Evolutionary conservation across 2,888 invertebrate species (phyloP), one percentile per base, ranked within the genome.

Genomic region (Penaeus monodon): DNA sequence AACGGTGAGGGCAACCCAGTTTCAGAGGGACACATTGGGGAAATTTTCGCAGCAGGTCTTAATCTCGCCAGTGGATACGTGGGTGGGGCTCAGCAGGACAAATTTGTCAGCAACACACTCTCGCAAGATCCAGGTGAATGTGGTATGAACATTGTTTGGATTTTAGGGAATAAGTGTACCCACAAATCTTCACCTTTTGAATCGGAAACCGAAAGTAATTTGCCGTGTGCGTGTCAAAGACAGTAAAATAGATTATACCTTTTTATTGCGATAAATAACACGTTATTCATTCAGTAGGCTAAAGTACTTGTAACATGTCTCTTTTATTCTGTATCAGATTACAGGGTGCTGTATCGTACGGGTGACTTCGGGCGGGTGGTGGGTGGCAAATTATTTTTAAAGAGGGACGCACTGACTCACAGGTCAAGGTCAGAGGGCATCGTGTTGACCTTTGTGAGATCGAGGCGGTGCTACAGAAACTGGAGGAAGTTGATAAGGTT

Each of bases 341-440:
- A 74, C 57, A 33, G 49, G 20, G 44, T 78, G 4, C 93, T 97
- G 0, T 97, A 96, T 92, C 95, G 95, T 84, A 97, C 97, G 0
- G 97, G 97, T 0, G 97, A 97, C 92, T 97, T 95, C 91, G 97
- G 96, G 0, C 94, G 94, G 24, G 93, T 96, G 0, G 95, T 96
- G 90, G 95, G 95, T 0, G 94, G 94, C 14, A 91, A 94, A 14
- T 92, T 97, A 44, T 92, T 95, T 86, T 91, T n/a, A n/a, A 86
- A 68, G 96, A 97, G 91, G 97, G 97, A 0, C 81, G 90, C 27
- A 68, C 95, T 0, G 97, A 97, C 92, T 96, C 96, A 0, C 97
- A 97, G 92, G 94, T 96, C 66, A 98, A 97, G 93, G 95, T 97
- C 84, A 94, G 97, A 74, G 98, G 98, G 0, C 96, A 97, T 91